Conservation (phyloP, 2,797 vertebrate genomes). For the Syndactyla subalaris region DNA sequence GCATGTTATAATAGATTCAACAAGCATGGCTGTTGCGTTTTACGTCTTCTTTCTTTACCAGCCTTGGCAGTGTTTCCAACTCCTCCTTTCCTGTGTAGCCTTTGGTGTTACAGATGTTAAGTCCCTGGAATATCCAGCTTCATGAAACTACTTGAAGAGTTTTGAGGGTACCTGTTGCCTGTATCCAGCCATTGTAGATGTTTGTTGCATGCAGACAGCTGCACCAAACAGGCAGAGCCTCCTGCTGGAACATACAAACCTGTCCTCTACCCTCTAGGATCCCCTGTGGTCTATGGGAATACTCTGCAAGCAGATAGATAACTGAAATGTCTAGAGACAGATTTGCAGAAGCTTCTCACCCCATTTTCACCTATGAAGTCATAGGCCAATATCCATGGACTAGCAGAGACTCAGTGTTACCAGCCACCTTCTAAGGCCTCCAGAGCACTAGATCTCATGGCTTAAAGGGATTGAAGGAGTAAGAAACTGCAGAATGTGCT, state of each 20-base stretch:
- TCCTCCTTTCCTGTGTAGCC: not conserved
- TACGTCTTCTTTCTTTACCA: not conserved
- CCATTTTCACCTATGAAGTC: not conserved
- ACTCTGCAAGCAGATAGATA: not conserved
- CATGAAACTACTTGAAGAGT: not conserved
- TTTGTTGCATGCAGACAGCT: not conserved
- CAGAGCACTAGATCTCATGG: not conserved
- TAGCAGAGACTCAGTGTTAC: not conserved
- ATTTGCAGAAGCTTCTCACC: not conserved
- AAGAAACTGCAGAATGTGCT: not conserved
- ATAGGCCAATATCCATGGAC: rapidly evolving
- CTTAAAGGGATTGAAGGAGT: not conserved
- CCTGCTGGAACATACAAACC: not conserved
- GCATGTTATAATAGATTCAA: not conserved
- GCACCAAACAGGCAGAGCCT: not conserved
- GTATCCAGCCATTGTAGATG: not conserved
- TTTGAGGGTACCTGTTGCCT: not conserved
- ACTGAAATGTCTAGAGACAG: not conserved
- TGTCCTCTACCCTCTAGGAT: not conserved
- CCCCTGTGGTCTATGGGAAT: not conserved
- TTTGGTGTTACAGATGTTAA: not conserved
- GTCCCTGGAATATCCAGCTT: not conserved
- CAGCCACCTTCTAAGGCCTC: not conserved
- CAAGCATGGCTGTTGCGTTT: not conserved
- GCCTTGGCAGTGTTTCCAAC: not conserved